These are phyloP conservation scores for Drosophila chauvacae DNA, from an alignment of 1,140 invertebrate genomes.

Conservation along the genomic window DNA sequence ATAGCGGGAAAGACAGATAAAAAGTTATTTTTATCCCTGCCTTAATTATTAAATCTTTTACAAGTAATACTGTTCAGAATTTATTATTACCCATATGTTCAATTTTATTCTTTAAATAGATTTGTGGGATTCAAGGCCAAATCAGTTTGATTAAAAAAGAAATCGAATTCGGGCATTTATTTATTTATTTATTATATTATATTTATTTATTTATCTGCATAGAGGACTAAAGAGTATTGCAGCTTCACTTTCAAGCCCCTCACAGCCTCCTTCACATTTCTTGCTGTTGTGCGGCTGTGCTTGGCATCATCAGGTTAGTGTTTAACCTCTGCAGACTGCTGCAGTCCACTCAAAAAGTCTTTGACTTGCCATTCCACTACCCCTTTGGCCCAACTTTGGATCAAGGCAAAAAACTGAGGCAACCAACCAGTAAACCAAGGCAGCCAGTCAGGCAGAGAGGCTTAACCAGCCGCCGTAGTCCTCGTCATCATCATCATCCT, in stretches of 20 bases:
- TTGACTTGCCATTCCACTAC: conserved; percentile 60
- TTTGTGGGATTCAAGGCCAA: too few relatives aligned
- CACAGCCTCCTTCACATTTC: conserved; percentile 13
- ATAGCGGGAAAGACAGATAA: not conserved
- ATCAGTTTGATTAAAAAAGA: too few relatives aligned
- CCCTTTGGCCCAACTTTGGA: conserved; percentile 33
- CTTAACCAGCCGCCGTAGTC: conserved; percentile 54
- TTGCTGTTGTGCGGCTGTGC: conserved; percentile 49
- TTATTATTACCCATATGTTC: not conserved
- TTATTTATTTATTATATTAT: too few relatives aligned
- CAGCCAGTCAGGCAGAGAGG: conserved; percentile 61
- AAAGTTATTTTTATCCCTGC: too few relatives aligned
- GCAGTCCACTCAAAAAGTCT: conserved; percentile 79
- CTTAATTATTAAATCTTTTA: not conserved
- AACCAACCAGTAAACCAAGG: conserved; percentile 64
- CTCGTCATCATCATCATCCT: conserved; percentile 5
- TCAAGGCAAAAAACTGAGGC: conserved; percentile 37
- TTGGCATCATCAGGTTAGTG: conserved; percentile 72
- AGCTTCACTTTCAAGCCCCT: not conserved
- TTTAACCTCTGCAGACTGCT: conserved; percentile 76
- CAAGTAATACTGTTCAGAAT: too few relatives aligned
- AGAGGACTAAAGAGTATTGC: conserved; percentile 12
- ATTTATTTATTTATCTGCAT: too few relatives aligned
- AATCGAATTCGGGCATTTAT: too few relatives aligned
- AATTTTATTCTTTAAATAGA: not conserved